These are phyloP conservation scores for Zoroaster sp. DNA, from an alignment of 53 echinoderm and acorn worm species.

Conservation along the genomic window DNA sequence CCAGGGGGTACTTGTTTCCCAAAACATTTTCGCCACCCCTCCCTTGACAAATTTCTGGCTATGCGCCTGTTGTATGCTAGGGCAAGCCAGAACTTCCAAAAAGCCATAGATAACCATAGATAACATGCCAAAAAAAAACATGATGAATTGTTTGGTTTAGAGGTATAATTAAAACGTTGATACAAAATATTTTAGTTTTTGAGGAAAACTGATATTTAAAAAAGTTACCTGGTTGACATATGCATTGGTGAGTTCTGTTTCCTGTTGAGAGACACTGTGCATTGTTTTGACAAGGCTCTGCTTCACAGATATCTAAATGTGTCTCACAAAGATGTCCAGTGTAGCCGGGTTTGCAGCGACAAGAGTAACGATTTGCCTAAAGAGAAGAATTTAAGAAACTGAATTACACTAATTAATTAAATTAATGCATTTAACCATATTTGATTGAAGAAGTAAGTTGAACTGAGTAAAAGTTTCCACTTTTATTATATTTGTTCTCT, in stretches of 20 bases:
- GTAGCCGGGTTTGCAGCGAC: constrained; percentile 45
- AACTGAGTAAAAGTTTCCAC: not conserved
- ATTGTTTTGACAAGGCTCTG: constrained; percentile 38
- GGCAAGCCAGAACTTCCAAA: not conserved
- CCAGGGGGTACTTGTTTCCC: too few species aligned
- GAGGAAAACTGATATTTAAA: not conserved
- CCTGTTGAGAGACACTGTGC: not conserved
- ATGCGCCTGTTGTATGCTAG: not conserved
- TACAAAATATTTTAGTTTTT: too few species aligned
- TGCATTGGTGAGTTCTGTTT: constrained; percentile 1
- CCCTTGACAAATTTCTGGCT: not conserved
- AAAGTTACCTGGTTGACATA: constrained; percentile 14
- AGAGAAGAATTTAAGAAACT: too few species aligned
- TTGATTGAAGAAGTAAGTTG: not conserved
- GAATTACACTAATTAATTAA: too few species aligned
- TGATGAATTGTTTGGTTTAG: not conserved
- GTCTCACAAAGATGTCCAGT: constrained; percentile 42
- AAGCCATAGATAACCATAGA: not conserved
- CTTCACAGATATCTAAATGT: constrained; percentile 35
- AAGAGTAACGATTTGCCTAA: constrained; percentile 53
- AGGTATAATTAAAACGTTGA: not conserved
- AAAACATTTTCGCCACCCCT: too few species aligned
- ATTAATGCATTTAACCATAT: not conserved
- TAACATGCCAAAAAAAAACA: not conserved
- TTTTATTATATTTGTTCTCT: not conserved